Evolutionary conservation across 2,113 vertebrate species (phyloP).

Genomic region (Ailurus styani): DNA sequence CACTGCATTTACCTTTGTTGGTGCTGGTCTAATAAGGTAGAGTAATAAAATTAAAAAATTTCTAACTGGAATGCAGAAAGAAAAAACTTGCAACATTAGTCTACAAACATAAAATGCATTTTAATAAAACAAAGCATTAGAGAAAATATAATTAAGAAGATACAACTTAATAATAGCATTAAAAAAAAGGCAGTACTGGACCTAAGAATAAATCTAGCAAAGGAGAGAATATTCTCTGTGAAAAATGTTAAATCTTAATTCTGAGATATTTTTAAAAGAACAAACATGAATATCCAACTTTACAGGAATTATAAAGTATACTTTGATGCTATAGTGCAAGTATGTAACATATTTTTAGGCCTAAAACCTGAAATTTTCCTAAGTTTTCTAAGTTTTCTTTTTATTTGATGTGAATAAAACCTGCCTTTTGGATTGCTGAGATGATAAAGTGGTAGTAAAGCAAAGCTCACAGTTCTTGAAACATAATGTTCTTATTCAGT

Average conservation of each 20-base stretch:
- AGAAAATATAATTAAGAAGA: not conserved
- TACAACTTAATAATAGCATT: not conserved
- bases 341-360: not conserved
- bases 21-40: not conserved
- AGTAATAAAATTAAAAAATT: not conserved
- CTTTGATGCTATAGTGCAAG: not conserved
- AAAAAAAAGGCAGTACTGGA: not conserved
- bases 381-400: not conserved
- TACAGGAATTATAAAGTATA: not conserved
- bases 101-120: not conserved
- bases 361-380: not conserved
- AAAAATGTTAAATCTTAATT: not conserved
- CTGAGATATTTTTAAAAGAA: not conserved
- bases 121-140: not conserved
- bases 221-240: not conserved
- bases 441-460: not conserved
- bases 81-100: not conserved
- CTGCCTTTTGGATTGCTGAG: not conserved
- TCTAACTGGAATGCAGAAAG: not conserved
- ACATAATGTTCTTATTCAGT: not conserved
- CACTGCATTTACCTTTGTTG: not conserved
- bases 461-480: not conserved
- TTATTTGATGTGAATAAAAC: not conserved
- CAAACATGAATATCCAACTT: too few relatives aligned
- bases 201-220: not conserved